Conservation (phyloP, 2,888 invertebrate genomes). For the Theristus sp. region DNA sequence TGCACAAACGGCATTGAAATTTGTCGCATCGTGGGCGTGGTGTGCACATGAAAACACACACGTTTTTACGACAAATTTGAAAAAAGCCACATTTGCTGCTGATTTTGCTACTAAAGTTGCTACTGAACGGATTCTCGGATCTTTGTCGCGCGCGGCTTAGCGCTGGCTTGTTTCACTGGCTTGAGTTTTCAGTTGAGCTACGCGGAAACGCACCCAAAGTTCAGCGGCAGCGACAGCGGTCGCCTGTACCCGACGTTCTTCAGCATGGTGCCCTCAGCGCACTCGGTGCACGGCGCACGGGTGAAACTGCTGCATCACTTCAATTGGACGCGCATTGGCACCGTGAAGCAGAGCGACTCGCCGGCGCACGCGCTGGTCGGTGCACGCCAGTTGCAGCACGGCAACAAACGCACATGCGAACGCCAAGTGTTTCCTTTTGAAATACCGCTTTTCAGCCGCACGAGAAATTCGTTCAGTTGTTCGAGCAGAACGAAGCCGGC, state of each 20-base stretch:
- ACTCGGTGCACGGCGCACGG: constrained; percentile 18
- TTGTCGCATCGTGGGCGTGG: too few relatives aligned
- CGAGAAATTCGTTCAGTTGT: constrained; percentile 20
- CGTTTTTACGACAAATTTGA: background rate
- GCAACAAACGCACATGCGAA: too few relatives aligned
- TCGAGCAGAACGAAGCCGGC: constrained; percentile 19
- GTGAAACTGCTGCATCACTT: constrained; percentile 53
- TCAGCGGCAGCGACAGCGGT: constrained; percentile 17
- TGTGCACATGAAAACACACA: too few relatives aligned
- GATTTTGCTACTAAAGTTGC: too few relatives aligned
- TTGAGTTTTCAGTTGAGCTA: constrained; percentile 16
- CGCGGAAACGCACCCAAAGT: constrained; percentile 26
- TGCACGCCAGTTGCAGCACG: too few relatives aligned
- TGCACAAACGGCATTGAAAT: too few relatives aligned
- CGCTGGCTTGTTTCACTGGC: too few relatives aligned
- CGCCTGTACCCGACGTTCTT: constrained; percentile 24
- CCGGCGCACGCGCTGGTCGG: constrained; percentile 67
- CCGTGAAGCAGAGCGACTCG: constrained; percentile 75
- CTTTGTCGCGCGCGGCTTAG: too few relatives aligned
- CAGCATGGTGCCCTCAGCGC: constrained; percentile 23
- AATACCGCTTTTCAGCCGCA: constrained; percentile 22
- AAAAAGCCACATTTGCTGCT: too few relatives aligned
- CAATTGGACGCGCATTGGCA: constrained; percentile 93
- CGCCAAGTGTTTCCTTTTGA: too few relatives aligned
- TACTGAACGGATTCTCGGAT: too few relatives aligned